phyloP scores from a whole-genome alignment of 2,797 vertebrate genomes.

The Sparus aurata region DNA sequence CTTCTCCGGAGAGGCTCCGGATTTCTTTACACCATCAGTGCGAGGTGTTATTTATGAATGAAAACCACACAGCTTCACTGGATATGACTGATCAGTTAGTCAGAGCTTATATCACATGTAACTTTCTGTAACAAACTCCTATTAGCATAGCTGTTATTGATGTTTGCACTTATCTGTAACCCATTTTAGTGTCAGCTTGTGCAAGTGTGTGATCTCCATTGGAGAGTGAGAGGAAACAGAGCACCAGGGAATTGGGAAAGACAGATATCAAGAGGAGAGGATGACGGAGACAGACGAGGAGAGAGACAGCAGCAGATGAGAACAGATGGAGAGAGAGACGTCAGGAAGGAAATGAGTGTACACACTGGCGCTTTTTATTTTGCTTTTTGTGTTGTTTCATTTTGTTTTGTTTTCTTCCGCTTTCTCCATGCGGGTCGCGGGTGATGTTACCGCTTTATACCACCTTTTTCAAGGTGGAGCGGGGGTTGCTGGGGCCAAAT shows the following conservation, averaged over 20 bases:
- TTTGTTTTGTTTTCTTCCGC: too few relatives aligned
- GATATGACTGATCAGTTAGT: constrained; percentile 10
- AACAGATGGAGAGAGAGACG: not conserved
- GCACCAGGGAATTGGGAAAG: not conserved
- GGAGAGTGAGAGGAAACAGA: not conserved
- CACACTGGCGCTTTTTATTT: not conserved
- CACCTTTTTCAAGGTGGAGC: too few relatives aligned
- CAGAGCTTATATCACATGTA: not conserved
- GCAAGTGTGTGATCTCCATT: constrained; percentile 3
- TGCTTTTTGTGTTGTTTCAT: not conserved
- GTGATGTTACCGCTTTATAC: too few relatives aligned
- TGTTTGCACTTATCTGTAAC: not conserved
- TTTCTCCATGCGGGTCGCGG: too few relatives aligned
- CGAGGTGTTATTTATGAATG: not conserved
- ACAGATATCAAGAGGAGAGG: not conserved
- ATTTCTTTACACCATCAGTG: not conserved
- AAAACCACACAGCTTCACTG: not conserved
- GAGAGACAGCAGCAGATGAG: not conserved
- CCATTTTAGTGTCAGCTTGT: not conserved
- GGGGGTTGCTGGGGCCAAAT: too few relatives aligned
- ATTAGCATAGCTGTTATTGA: not conserved
- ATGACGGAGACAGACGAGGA: not conserved
- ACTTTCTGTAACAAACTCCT: not conserved
- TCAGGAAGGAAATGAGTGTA: not conserved
- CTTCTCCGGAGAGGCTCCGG: not conserved